Evolutionary conservation across 2,797 vertebrate genomes (phyloP).

Genomic region (Xerus rutilus): DNA sequence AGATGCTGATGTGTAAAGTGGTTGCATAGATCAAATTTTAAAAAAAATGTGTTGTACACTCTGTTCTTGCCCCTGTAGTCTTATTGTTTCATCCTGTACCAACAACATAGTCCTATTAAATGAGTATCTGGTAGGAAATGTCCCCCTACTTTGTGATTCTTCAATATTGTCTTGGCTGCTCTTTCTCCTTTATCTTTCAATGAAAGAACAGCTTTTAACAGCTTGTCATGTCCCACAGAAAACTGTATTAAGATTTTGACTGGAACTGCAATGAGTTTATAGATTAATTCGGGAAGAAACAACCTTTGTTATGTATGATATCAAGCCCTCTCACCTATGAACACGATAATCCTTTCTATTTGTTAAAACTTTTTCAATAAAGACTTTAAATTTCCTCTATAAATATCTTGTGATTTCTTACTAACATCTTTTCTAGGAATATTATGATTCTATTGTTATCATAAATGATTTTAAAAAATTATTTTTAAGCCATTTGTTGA

Average conservation of each 20-base stretch:
- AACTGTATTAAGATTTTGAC: slow-evolving; percentile 35
- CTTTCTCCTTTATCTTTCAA: slow-evolving; percentile 9
- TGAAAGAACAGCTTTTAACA: neutral
- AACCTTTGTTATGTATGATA: slow-evolving; percentile 10
- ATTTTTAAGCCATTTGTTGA: slow-evolving; percentile 31
- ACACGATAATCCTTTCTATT: slow-evolving; percentile 29
- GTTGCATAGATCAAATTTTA: neutral
- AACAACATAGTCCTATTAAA: neutral
- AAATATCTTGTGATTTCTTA: slow-evolving; percentile 45
- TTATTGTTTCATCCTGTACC: too few species aligned
- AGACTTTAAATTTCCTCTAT: slow-evolving; percentile 18
- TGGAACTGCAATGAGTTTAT: slow-evolving; percentile 44
- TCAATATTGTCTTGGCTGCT: slow-evolving; percentile 37
- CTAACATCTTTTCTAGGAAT: neutral
- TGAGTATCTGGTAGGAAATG: neutral
- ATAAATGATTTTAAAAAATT: neutral
- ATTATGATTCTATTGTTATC: slow-evolving; percentile 6
- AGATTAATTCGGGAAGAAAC: slow-evolving; percentile 41
- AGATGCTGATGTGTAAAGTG: neutral
- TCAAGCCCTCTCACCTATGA: slow-evolving; percentile 21
- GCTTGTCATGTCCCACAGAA: slow-evolving; percentile 25
- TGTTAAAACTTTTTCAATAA: slow-evolving; percentile 16
- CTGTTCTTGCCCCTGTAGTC: too few species aligned
- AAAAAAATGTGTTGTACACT: neutral
- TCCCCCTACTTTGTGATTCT: neutral